phyloP scores from a whole-genome alignment of 1,140 invertebrate genomes.

The Papilio polyxenes region DNA sequence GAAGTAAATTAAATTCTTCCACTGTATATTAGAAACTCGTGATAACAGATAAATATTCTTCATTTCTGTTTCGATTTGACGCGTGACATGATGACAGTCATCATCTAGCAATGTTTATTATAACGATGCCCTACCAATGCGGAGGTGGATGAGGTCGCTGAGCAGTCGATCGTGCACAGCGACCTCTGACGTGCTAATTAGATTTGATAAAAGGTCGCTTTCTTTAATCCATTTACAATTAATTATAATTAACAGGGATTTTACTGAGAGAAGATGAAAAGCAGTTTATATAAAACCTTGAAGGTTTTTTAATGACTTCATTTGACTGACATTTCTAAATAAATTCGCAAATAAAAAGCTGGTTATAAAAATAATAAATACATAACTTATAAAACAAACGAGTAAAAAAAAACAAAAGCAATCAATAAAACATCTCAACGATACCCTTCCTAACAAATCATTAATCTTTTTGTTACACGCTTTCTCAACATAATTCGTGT shows the following conservation, averaged over 20 bases:
- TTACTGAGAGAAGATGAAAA: neutral
- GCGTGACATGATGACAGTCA: neutral
- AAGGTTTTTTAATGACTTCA: neutral
- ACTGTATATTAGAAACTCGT: neutral
- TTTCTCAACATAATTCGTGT: slow-evolving; percentile 18
- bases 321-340: too few relatives aligned
- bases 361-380: neutral
- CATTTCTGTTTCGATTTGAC: neutral
- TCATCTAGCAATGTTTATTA: neutral
- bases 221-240: slow-evolving; percentile 18
- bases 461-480: slow-evolving; percentile 29
- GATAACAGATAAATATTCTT: neutral
- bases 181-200: slow-evolving; percentile 5
- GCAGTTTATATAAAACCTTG: neutral
- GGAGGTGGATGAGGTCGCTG: slow-evolving; percentile 11
- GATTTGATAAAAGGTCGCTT: slow-evolving; percentile 31
- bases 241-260: slow-evolving; percentile 13
- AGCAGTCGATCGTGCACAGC: neutral
- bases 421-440: neutral
- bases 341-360: too few relatives aligned
- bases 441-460: neutral
- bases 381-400: neutral
- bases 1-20: too few relatives aligned
- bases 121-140: slow-evolving; percentile 16
- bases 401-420: neutral